Evolutionary conservation across 2,888 invertebrate species (phyloP), one percentile per base, ranked within the genome.

Genomic region (Physocephala rufipes): DNA sequence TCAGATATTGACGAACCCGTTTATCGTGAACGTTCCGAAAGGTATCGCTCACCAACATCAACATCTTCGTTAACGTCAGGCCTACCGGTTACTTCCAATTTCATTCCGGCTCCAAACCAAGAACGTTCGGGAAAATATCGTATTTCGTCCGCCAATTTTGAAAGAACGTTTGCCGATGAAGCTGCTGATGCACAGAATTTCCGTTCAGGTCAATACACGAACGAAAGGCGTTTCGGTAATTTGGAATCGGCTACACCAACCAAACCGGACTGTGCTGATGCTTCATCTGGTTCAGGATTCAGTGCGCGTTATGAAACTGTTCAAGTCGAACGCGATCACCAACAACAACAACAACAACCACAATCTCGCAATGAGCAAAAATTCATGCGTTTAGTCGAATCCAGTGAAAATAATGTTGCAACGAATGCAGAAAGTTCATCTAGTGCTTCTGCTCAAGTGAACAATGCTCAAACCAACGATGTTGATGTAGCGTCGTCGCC

Each of bases 371-470:
- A 70, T 76, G 88, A 89, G 77, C 86, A 87, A 67, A 86, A 87
- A 72, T 87, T 89, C 26, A 85, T 89, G 77, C 86, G 89, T 47
- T 83, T 90, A 58, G 81, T 88, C 83, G 71, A 89, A 85, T 16
- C 67, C 21, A 75, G 77, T 4, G 51, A 71, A 13, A n/a, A 45
- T 12, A 86, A 85, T 70, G 85, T 84, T 45, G 82, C 86, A 2
- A 82, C 87, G 15, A 61, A 16, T 36, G 61, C 61, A n/a, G 61
- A 30, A 4, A n/a, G n/a, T 2, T 43, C 43, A 28, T 5, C 61
- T 30, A n/a, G 19, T 51, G 16, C 4, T 12, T 12, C 61, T 30
- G 30, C 43, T 9, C 30, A 61, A 28, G 9, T 7, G 15, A 49
- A 28, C 5, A 26, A 24, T 12, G 28, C 43, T 30, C 28, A 24